Evolutionary conservation across 35 echinoderm and acorn worm genomes (phyloP).

Genomic region (Strongylocentrotus purpuratus): DNA sequence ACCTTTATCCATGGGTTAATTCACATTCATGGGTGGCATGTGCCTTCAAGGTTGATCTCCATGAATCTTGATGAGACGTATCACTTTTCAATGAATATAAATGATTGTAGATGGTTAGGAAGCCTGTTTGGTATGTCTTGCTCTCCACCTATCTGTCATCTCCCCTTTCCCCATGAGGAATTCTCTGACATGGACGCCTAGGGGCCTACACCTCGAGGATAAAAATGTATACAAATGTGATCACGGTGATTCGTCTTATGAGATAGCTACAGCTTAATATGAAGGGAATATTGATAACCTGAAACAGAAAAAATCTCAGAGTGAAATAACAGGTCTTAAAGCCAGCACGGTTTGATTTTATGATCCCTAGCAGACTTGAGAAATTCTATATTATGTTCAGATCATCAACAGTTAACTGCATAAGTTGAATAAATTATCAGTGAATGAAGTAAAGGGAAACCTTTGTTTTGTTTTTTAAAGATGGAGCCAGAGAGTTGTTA

Average conservation of each 20-base stretch:
- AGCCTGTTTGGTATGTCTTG: not conserved
- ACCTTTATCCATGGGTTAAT: not conserved
- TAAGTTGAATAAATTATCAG: too few species aligned
- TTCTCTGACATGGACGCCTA: not conserved
- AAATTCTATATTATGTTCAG: not conserved
- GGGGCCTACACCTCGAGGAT: not conserved
- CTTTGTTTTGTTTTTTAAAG: too few species aligned
- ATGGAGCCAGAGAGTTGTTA: too few species aligned
- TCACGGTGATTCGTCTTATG: not conserved
- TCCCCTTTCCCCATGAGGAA: not conserved
- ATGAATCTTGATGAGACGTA: not conserved
- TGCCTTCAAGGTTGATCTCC: not conserved
- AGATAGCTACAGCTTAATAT: not conserved
- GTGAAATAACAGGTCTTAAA: too few species aligned
- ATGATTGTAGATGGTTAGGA: not conserved
- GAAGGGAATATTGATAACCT: not conserved
- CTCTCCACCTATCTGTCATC: not conserved
- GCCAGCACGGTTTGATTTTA: too few species aligned
- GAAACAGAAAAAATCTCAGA: too few species aligned
- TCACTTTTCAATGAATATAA: conserved; percentile 8
- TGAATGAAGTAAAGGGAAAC: too few species aligned
- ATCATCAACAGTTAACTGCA: too few species aligned
- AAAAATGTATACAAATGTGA: not conserved
- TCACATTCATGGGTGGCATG: not conserved
- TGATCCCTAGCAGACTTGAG: not conserved